Base-by-base conservation (phyloP, 1,140 invertebrate genomes). In the Drosophila burlai region DNA sequence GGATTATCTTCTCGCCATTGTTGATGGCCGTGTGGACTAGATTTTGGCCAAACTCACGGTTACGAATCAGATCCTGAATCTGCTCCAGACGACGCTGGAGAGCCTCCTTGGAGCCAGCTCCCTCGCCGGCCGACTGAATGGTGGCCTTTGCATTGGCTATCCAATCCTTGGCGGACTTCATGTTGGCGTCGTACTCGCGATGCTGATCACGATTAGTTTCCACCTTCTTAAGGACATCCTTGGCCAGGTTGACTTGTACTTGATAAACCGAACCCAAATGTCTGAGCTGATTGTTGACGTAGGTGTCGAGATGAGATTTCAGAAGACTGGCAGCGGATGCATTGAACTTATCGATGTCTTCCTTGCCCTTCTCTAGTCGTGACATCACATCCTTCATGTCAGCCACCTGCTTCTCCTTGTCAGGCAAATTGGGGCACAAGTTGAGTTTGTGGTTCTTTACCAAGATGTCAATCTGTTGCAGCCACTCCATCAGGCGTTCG, bases 181-280 rank as follows among this genome's bases (percentile, higher is more conserved):
- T 95, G 89, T 97, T 97, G 36, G 95, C 94, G 68, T 97, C 96
- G 91, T 98, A 99, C 77, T 97, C 95, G 76, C 96, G 94, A 93
- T 99, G 98, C 87, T 98, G 97, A 75, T 97, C 96, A 15, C 96
- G 95, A 92, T 98, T 98, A 0, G 96, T 97, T 94, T 98, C 97
- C 13, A 98, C 97, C 93, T 98, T 98, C 81, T 98, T 98, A 31
- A 98, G 91, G 0, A 99, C 97, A 93, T 99, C 98, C 93, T 98
- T 98, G 1, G 97, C 97, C 76, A 98, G 94, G 91, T 98, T 98
- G 0, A 98, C 94, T 87, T 98, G 95, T 0, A 98, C 96, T 94
- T 98, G 97, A 92, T 98, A 98, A 79, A 98, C 95, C 0, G 97
- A 98, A 90, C 97, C 97, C n/a, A 99, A 93, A 91, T 97, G 96